These are phyloP conservation scores for Leptinotarsa rubiginosa DNA, from an alignment of 2,888 invertebrate genomes.

Conservation along the genomic window DNA sequence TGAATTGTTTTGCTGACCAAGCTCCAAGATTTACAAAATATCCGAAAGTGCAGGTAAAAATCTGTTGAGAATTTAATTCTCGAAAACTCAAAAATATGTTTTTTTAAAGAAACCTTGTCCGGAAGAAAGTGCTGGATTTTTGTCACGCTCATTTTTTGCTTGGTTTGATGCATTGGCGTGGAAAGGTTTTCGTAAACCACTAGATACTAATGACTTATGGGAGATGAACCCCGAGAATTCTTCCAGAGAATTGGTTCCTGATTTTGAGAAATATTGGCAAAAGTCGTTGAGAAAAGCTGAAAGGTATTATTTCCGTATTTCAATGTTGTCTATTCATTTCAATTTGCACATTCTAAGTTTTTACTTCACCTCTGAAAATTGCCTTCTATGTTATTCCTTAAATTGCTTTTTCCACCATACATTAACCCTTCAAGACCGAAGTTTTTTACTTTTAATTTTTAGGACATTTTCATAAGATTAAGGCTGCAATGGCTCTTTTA, in stretches of 20 bases:
- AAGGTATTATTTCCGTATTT: conserved; percentile 64
- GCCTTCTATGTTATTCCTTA: not conserved
- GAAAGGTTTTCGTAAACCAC: conserved; percentile 85
- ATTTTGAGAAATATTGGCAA: conserved; percentile 87
- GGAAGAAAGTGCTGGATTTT: conserved; percentile 85
- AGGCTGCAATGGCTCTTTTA: too few relatives aligned
- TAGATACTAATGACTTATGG: conserved; percentile 90
- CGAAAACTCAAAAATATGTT: conserved; percentile 12
- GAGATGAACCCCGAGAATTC: conserved; percentile 87
- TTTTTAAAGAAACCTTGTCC: conserved; percentile 85
- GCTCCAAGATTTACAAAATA: conserved; percentile 78
- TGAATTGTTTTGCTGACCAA: conserved; percentile 85
- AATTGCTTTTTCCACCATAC: too few relatives aligned
- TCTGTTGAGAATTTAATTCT: not conserved
- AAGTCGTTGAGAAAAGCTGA: too few relatives aligned
- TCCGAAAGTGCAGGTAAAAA: conserved; percentile 74
- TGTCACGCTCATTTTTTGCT: conserved; percentile 85
- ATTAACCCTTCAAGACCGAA: too few relatives aligned
- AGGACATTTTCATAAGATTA: too few relatives aligned
- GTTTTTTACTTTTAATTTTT: too few relatives aligned
- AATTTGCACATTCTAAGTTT: not conserved
- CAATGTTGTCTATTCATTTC: conserved; percentile 51
- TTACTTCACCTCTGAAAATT: not conserved
- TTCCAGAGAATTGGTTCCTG: conserved; percentile 82
- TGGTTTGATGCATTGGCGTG: conserved; percentile 93